These are phyloP conservation scores for Nycteola revayana DNA, from an alignment of 2,888 invertebrate species.

Conservation along the genomic window DNA sequence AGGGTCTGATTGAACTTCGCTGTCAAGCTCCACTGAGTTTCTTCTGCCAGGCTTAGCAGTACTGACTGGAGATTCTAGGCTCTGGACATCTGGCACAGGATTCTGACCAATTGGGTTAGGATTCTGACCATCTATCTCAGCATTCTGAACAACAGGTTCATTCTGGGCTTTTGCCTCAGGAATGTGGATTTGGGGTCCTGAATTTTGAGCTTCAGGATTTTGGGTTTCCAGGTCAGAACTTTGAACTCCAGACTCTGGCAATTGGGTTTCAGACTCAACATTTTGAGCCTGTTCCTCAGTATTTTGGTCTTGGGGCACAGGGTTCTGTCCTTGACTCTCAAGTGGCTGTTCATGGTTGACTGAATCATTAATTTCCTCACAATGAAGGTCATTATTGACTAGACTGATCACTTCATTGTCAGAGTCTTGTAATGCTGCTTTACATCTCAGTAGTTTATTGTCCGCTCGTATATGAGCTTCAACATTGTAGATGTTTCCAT, in stretches of 20 bases:
- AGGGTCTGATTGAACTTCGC: constrained; percentile 61
- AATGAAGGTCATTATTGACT: constrained; percentile 41
- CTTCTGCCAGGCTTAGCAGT: constrained; percentile 12
- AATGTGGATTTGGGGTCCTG: no score
- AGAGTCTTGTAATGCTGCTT: constrained; percentile 45
- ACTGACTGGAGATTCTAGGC: constrained; percentile 26
- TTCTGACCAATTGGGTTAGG: constrained; percentile 1
- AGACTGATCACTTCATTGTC: constrained; percentile 38
- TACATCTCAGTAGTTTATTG: constrained; percentile 51
- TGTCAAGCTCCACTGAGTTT: constrained; percentile 56
- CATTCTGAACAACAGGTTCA: no score
- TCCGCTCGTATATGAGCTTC: constrained; percentile 49
- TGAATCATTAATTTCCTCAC: constrained; percentile 31
- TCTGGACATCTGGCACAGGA: constrained; percentile 9
- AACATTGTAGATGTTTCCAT: constrained; percentile 46
- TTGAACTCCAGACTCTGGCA: no score
- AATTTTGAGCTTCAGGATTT: no score
- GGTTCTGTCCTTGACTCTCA: neutral
- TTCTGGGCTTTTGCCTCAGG: no score
- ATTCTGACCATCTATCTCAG: neutral
- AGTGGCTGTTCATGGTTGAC: constrained; percentile 6
- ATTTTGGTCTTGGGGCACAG: constrained; percentile 17
- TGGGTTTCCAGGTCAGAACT: no score
- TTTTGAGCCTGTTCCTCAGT: constrained; percentile 22
- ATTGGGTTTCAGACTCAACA: neutral